phyloP scores from a whole-genome alignment of 2,888 invertebrate genomes.

The Mimas tiliae region DNA sequence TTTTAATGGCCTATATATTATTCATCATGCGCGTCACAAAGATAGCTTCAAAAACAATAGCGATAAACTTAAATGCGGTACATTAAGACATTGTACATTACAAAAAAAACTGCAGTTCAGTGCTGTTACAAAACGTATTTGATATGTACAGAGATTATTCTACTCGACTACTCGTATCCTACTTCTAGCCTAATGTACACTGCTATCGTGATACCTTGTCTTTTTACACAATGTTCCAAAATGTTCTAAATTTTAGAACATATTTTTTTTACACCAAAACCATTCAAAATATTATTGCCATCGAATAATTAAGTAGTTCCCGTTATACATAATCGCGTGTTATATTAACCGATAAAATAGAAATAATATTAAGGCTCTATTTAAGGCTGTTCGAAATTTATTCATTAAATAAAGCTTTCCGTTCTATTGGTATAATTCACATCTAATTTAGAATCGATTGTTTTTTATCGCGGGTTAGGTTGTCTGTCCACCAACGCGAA shows the following conservation, averaged over 20 bases:
- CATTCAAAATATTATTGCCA: conserved; percentile 52
- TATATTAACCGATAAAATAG: conserved; percentile 38
- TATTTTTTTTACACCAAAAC: conserved; percentile 37
- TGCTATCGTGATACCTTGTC: conserved; percentile 52
- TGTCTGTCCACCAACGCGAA: neutral
- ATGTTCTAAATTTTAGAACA: conserved; percentile 79
- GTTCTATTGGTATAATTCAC: conserved; percentile 55
- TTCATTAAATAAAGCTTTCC: conserved; percentile 59
- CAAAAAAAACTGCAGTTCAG: conserved; percentile 53
- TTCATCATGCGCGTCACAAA: conserved; percentile 30
- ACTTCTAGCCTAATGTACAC: conserved; percentile 62
- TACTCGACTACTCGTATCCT: conserved; percentile 55
- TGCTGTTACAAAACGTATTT: conserved; percentile 64
- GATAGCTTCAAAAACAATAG: conserved; percentile 21
- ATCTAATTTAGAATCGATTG: conserved; percentile 45
- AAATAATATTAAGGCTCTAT: conserved; percentile 50
- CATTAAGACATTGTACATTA: conserved; percentile 64
- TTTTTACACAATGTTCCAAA: conserved; percentile 42
- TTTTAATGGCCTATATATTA: neutral
- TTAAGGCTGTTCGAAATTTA: conserved; percentile 52
- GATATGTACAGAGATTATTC: conserved; percentile 75
- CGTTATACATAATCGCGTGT: conserved; percentile 32
- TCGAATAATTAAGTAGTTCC: conserved; percentile 55
- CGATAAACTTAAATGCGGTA: conserved; percentile 67
- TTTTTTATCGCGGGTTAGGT: neutral